A percentile compares a stretch with the other conserved stretches of the same genome.
phyloP scores from a whole-genome alignment of 2,888 invertebrate species.

The Ischnus inquisitorius region DNA sequence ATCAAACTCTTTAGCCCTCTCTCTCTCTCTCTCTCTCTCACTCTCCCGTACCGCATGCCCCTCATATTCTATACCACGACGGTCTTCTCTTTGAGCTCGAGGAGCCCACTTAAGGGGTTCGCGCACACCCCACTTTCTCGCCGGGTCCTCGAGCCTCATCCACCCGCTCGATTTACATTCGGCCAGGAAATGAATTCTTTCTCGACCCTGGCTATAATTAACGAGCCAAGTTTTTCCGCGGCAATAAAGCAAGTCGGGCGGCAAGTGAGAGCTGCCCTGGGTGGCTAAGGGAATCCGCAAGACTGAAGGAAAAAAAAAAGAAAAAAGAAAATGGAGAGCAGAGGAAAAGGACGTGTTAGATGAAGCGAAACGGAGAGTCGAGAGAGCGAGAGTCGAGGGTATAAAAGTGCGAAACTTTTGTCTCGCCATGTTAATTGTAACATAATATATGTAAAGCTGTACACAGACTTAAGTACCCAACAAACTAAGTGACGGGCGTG shows the following conservation, averaged over 20 bases:
- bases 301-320: background rate
- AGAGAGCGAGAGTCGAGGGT: conserved; percentile 41
- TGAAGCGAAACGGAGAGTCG: conserved; percentile 48
- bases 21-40: background rate
- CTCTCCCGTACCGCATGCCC: background rate
- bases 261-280: conserved; percentile 26
- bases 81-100: conserved; percentile 39
- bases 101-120: conserved; percentile 32
- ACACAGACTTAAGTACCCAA: conserved; percentile 68
- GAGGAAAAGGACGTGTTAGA: background rate
- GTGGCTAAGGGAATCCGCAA: conserved; percentile 11
- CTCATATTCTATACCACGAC: conserved; percentile 30
- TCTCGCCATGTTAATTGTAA: conserved; percentile 78
- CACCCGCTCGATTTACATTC: conserved; percentile 70
- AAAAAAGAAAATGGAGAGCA: background rate
- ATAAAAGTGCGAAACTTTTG: conserved; percentile 75
- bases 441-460: conserved; percentile 78
- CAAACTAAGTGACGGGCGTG: conserved; percentile 70
- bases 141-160: conserved; percentile 31
- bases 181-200: conserved; percentile 73
- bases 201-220: conserved; percentile 72
- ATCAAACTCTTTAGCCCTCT: conserved; percentile 42
- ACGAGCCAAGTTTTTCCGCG: conserved; percentile 74
- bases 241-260: conserved; percentile 70
- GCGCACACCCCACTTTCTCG: conserved; percentile 8